A percentile compares a stretch with the other conserved stretches of the same genome.
Conservation (phyloP, 1,140 invertebrate species). For the Monochamus saltuarius region DNA sequence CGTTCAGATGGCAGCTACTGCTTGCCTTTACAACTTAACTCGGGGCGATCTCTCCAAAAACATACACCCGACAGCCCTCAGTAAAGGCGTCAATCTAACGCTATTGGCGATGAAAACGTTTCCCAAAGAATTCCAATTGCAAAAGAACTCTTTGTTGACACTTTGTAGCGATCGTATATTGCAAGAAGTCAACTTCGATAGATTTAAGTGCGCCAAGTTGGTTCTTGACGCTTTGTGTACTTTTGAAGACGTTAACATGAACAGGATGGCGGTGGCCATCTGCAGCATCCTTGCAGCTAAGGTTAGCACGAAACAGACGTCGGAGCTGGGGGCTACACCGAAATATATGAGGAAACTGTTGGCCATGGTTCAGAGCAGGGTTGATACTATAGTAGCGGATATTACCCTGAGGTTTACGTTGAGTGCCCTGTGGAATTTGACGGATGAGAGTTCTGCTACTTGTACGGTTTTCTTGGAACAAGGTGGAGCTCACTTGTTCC, state of each 20-base stretch:
- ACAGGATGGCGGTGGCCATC: constrained; percentile 81
- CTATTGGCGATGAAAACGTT: constrained; percentile 71
- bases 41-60: constrained; percentile 66
- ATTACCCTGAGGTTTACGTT: constrained; percentile 81
- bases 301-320: constrained; percentile 71
- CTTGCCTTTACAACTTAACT: constrained; percentile 79
- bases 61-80: constrained; percentile 69
- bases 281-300: constrained; percentile 74
- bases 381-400: constrained; percentile 62
- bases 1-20: constrained; percentile 80
- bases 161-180: constrained; percentile 79
- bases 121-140: constrained; percentile 64
- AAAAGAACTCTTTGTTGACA: constrained; percentile 77
- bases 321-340: constrained; percentile 67
- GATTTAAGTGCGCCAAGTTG: constrained; percentile 66
- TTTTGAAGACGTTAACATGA: constrained; percentile 74
- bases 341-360: constrained; percentile 76
- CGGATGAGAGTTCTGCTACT: constrained; percentile 73
- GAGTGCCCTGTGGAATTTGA: constrained; percentile 82
- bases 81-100: constrained; percentile 68
- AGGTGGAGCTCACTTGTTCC: constrained; percentile 69
- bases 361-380: constrained; percentile 66
- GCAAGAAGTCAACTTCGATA: constrained; percentile 74
- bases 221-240: constrained; percentile 76
- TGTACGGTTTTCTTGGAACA: constrained; percentile 73